A percentile compares a stretch with the other conserved stretches of the same genome.
These are phyloP conservation scores for Genyomyrus donnyi DNA, from an alignment of 2,113 vertebrate species.

Conservation along the genomic window DNA sequence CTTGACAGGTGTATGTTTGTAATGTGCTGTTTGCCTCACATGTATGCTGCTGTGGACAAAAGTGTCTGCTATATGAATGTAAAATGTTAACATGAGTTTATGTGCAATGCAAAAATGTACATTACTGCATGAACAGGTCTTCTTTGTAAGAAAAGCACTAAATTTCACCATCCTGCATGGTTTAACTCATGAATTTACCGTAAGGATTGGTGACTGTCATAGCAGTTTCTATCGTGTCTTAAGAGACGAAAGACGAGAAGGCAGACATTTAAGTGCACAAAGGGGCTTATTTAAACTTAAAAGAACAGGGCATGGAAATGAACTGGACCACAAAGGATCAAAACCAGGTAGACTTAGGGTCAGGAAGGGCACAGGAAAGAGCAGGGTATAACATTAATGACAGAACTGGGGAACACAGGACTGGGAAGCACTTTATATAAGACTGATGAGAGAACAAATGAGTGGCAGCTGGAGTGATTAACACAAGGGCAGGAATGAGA, in stretches of 20 bases:
- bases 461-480: neutral
- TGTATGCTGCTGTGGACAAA: neutral
- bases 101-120: neutral
- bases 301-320: too few species aligned
- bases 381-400: neutral
- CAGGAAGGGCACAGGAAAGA: neutral
- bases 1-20: neutral
- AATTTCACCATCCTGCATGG: neutral
- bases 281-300: too few species aligned
- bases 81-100: neutral
- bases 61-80: neutral
- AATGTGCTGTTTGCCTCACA: neutral
- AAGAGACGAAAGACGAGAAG: too few species aligned
- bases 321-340: neutral
- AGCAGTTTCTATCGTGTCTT: neutral
- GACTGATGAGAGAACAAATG: neutral
- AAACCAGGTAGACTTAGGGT: neutral
- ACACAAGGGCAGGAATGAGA: too few species aligned
- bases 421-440: neutral
- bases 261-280: too few species aligned
- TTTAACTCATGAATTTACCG: neutral
- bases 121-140: neutral
- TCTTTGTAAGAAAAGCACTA: neutral
- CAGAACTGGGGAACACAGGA: neutral
- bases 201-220: neutral